A percentile compares a stretch with the other conserved stretches of the same genome.
Conservation (phyloP, 2,888 invertebrate species). For the Agapetus fuscipes region DNA sequence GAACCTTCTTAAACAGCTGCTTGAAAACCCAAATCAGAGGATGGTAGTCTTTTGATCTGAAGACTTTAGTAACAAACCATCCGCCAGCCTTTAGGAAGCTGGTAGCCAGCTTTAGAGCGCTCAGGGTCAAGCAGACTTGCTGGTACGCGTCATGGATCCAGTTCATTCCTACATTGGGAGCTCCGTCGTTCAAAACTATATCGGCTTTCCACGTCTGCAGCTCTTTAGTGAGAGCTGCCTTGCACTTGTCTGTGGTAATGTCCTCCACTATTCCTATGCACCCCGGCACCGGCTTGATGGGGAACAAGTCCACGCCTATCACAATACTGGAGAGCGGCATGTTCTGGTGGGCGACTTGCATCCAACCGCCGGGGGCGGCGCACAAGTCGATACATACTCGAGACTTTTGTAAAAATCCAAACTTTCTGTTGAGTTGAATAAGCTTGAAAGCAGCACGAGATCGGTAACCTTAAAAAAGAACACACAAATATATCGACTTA, state of each 20-base stretch:
- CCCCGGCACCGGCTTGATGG: slow-evolving; percentile 84
- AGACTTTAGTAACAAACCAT: slow-evolving; percentile 97
- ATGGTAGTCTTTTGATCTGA: slow-evolving; percentile 96
- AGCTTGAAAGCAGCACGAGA: slow-evolving; percentile 99
- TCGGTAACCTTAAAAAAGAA: slow-evolving; percentile 63
- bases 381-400: slow-evolving; percentile 96
- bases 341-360: slow-evolving; percentile 95
- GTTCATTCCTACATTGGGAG: slow-evolving; percentile 94
- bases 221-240: slow-evolving; percentile 68
- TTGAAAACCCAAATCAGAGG: slow-evolving; percentile 91
- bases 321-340: slow-evolving; percentile 96
- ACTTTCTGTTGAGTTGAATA: slow-evolving; percentile 94
- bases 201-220: slow-evolving; percentile 96
- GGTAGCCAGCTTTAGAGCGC: slow-evolving; percentile 85
- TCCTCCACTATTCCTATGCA: slow-evolving; percentile 87
- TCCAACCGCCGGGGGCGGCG: slow-evolving; percentile 99
- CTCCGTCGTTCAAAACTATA: slow-evolving; percentile 93
- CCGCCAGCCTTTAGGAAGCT: slow-evolving; percentile 84
- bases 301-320: slow-evolving; percentile 91
- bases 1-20: slow-evolving; percentile 93
- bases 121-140: slow-evolving; percentile 85
- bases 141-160: slow-evolving; percentile 97
- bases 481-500: background rate
- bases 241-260: slow-evolving; percentile 94
- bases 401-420: slow-evolving; percentile 91